Base-by-base conservation (phyloP, 2,888 invertebrate species). In the Parasteatoda lunata region DNA sequence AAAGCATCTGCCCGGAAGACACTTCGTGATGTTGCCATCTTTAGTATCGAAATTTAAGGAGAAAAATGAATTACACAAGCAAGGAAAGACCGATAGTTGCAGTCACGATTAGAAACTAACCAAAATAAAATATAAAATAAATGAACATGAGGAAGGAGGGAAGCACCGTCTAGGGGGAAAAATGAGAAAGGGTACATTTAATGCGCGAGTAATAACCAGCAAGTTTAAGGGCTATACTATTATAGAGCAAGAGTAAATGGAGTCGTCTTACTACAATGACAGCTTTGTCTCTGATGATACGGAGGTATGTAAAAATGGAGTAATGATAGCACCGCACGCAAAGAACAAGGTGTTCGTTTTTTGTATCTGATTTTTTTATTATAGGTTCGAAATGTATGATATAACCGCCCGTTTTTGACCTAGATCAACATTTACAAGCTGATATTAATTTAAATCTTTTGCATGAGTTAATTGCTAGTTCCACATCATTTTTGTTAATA, bases 191-290 rank as follows among this genome's bases (percentile, higher is more conserved):
- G 85, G 76, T 66, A 80, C 45, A 30, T 69, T 59, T 85, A 80
- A 85, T 80, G 80, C 69, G 75, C 75, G 66, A 73, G 73, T 84
- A 84, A 84, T 80, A 75, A 76, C 75, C 65, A 81, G 75, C 45
- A 68, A 69, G 68, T 80, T 59, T 78, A 64, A 80, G 69, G 15
- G 69, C n/a, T 81, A 59, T 59, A 59, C 9, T 59, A 75, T 75
- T 71, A 52, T 30, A 68, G 47, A 45, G 52, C 49, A 51, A 51
- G 49, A 4, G 52, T 66, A 85, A 79, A 77, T 85, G 85, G 80
- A 85, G 85, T 80, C 80, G 66, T 85, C 76, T 85, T 47, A 66
- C 65, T 65, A 80, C 85, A 85, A 85, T 85, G 85, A 85, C 85
- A 85, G 76, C 76, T 76, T 85, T 54, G 65, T 13, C 51, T 77